Evolutionary conservation across 2,797 vertebrate genomes (phyloP), one percentile per base, ranked within the genome.

Genomic region (Cynodonichthys magdalenae): DNA sequence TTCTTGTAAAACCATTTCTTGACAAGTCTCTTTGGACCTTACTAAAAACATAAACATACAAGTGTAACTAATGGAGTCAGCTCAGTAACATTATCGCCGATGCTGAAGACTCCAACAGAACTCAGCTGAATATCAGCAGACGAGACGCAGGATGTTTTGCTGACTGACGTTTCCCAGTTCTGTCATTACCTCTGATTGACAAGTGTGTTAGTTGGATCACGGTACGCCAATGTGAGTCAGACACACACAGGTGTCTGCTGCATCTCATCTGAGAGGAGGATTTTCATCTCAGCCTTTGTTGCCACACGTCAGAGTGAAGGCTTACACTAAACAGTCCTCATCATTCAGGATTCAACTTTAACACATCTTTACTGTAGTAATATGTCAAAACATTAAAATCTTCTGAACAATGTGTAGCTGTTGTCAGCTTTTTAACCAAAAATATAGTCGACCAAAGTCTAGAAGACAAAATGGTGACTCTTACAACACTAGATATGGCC

Each of bases 131-230:
- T 29, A 34, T 63, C 53, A 34, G 29, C 19, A 0, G 50, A 29
- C 9, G 34, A 31, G 51, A 65, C 31, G 10, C 20, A 5, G 42
- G 63, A 73, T 61, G 65, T 76, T 24, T 64, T 49, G 52, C 63
- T 48, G 58, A 50, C 69, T 66, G 59, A 63, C 49, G 64, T 49
- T 54, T 55, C 65, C 72, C 66, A 53, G 59, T 53, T 56, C 63
- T 42, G 62, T 66, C 59, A 59, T 61, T 74, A 77, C 60, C 68
- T 61, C 55, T 69, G 70, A 78, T 19, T 76, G 72, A 46, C 63
- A 76, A 47, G 36, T 63, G 48, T 66, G 63, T 70, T 58, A 66
- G 59, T 66, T 63, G 34, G 50, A 54, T 46, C 39, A 44, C 65
- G 69, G 58, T 12, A 18, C 3, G 71, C 70, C 63, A 61, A 50